Evolutionary conservation across 2,797 vertebrate genomes (phyloP).

Genomic region (Myotis pilosus): DNA sequence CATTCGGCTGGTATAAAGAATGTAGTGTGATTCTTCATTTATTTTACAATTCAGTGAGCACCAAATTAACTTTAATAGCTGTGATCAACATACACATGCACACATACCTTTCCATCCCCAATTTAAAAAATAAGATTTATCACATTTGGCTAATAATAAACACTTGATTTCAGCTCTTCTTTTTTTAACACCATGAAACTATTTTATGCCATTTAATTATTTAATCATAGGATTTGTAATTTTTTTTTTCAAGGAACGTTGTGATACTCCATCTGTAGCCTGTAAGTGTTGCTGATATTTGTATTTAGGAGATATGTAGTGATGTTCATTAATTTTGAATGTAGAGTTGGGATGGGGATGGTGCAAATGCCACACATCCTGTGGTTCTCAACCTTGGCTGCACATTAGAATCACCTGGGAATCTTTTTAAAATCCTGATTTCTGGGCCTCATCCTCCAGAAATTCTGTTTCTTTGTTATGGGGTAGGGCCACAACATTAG

Average conservation of each 20-base stretch:
- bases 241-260: background rate
- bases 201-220: constrained; percentile 19
- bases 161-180: background rate
- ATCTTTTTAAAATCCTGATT: too few relatives aligned
- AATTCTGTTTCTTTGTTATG: too few relatives aligned
- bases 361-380: background rate
- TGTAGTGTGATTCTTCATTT: constrained; percentile 46
- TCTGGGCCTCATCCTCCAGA: too few relatives aligned
- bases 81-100: constrained; percentile 38
- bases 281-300: background rate
- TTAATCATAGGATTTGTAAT: constrained; percentile 7
- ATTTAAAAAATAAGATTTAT: constrained; percentile 46
- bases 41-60: constrained; percentile 54
- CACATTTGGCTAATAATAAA: constrained; percentile 60
- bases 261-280: background rate
- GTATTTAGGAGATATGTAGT: background rate
- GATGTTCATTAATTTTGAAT: background rate
- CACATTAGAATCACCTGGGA: too few relatives aligned
- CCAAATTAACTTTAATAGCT: constrained; percentile 55
- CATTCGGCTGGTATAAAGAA: constrained; percentile 38
- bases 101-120: background rate
- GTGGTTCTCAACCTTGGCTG: too few relatives aligned
- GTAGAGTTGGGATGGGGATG: background rate
- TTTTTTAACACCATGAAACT: background rate
- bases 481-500: too few relatives aligned